These are phyloP conservation scores for Parnassius orleans DNA, from an alignment of 2,888 invertebrate genomes.

Conservation along the genomic window DNA sequence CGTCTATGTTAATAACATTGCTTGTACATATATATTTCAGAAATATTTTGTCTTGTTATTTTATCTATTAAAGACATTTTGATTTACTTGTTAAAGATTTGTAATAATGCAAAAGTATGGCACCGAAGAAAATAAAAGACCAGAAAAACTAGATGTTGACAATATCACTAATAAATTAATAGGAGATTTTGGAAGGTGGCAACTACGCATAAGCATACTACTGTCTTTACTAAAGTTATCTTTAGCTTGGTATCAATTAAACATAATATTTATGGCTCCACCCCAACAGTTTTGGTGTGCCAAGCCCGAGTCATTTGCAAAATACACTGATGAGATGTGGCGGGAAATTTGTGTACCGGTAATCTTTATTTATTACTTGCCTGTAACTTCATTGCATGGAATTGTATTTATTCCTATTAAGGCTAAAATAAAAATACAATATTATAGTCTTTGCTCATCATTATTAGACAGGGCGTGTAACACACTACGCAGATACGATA, in stretches of 20 bases:
- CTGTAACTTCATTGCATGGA: neutral
- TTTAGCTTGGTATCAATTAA: conserved; percentile 83
- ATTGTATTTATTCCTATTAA: neutral
- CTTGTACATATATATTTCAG: too few species aligned
- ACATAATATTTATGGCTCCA: conserved; percentile 83
- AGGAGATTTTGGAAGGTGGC: conserved; percentile 83
- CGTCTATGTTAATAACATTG: too few species aligned
- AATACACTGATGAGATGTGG: conserved; percentile 66
- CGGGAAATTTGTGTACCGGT: conserved; percentile 62
- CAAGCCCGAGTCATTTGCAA: conserved; percentile 50
- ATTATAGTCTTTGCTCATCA: too few species aligned
- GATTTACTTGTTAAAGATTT: neutral
- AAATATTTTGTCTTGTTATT: too few species aligned
- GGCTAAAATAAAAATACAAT: too few species aligned
- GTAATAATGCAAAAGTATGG: conserved; percentile 25
- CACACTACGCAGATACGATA: too few species aligned
- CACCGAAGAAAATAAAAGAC: conserved; percentile 12
- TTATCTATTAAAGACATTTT: too few species aligned
- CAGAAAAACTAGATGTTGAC: conserved; percentile 25
- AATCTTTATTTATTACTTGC: conserved; percentile 29
- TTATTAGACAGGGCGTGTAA: too few species aligned
- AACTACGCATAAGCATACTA: conserved; percentile 71
- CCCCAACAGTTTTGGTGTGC: conserved; percentile 82
- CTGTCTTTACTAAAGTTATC: conserved; percentile 82
- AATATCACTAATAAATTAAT: conserved; percentile 63